Conservation (phyloP, 2,113 vertebrate species). For the Ornithorhynchus anatinus region DNA sequence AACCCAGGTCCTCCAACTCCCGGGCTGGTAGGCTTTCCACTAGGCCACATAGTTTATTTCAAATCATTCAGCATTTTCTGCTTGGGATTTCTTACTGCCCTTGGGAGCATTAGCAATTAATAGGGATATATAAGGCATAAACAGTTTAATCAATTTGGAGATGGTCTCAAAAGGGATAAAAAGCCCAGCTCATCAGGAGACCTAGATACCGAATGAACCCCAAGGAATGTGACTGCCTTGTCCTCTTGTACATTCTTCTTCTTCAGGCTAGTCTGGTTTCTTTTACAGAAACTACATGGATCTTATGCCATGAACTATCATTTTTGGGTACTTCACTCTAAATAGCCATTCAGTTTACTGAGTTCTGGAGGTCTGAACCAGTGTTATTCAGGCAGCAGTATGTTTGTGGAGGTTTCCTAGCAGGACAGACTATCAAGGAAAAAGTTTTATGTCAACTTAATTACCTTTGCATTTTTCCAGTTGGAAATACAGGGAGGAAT, state of each 20-base stretch:
- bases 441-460: conserved; percentile 37
- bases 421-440: conserved; percentile 21
- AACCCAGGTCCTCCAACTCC: too few species aligned
- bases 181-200: not conserved
- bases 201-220: not conserved
- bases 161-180: not conserved
- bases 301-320: not conserved
- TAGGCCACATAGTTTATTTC: too few species aligned
- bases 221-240: not conserved
- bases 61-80: too few species aligned
- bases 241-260: not conserved
- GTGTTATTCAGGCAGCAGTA: conserved; percentile 23
- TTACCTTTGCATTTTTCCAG: conserved; percentile 99
- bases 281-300: not conserved
- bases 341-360: conserved; percentile 1
- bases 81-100: not conserved
- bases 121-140: not conserved
- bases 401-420: conserved; percentile 16
- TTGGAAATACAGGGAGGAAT: conserved; percentile 99
- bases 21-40: too few species aligned
- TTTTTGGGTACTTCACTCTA: not conserved
- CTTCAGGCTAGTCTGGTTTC: not conserved
- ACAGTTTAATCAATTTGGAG: not conserved
- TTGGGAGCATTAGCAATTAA: not conserved
- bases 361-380: conserved; percentile 26